phyloP scores from a whole-genome alignment of 2,113 vertebrate species.

The Semnornis frantzii region DNA sequence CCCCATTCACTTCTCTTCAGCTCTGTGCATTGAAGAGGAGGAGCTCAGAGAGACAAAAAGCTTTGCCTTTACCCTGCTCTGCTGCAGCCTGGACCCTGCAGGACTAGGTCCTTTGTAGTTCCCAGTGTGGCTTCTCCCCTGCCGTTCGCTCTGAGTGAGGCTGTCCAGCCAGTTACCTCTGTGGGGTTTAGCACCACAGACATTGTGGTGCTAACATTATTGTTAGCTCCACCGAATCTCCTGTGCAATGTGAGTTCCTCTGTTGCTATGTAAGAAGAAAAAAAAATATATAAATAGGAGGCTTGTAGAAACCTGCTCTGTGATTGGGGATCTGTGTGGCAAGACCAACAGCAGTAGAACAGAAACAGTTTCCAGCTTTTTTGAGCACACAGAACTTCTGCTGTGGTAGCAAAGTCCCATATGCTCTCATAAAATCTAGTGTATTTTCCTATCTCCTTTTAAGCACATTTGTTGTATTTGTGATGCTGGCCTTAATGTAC shows the following conservation, averaged over 20 bases:
- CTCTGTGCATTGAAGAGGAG: not conserved
- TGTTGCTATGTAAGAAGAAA: not conserved
- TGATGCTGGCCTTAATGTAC: not conserved
- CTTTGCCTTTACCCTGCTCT: not conserved
- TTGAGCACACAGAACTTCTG: not conserved
- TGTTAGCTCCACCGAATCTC: not conserved
- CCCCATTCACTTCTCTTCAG: not conserved
- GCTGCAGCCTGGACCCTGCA: not conserved
- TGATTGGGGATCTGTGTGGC: not conserved
- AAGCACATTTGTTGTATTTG: not conserved
- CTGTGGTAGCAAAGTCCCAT: not conserved
- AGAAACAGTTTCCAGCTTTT: not conserved
- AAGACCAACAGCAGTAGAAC: not conserved
- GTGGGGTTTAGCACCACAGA: not conserved
- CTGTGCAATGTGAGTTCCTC: not conserved
- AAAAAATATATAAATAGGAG: not conserved
- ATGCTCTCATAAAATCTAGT: not conserved
- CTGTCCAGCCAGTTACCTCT: not conserved
- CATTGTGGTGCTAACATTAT: not conserved
- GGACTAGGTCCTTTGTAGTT: conserved; percentile 28
- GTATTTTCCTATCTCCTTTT: not conserved
- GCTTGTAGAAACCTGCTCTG: not conserved
- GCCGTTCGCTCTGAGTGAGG: rapidly evolving
- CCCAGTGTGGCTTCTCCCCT: conserved; percentile 6
- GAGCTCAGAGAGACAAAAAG: conserved; percentile 27